Percentiles rank a stretch among this genome's conserved stretches.
These are phyloP conservation scores for Caenorhabditis sp. DNA, from an alignment of 2,888 invertebrate species.

Conservation along the genomic window DNA sequence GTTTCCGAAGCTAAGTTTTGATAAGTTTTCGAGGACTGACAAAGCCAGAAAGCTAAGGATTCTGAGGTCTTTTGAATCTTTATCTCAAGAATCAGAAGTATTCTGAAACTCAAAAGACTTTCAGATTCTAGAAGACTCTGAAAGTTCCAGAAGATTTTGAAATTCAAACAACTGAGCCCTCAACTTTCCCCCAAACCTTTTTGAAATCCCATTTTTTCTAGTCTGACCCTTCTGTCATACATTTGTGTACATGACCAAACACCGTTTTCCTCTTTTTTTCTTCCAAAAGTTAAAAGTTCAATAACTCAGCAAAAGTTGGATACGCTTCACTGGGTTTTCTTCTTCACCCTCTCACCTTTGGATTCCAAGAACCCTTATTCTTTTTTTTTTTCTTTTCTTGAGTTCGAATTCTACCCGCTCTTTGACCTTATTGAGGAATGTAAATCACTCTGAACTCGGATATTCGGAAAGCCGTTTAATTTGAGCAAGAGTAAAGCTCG, in stretches of 20 bases:
- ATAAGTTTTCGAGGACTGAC: too few species aligned
- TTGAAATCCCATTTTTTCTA: background rate
- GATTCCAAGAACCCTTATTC: constrained; percentile 11
- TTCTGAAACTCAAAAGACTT: too few species aligned
- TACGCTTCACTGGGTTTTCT: constrained; percentile 5
- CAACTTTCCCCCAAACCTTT: too few species aligned
- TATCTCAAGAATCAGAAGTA: too few species aligned
- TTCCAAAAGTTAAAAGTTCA: constrained; percentile 12
- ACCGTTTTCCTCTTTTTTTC: constrained; percentile 9
- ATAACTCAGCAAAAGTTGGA: background rate
- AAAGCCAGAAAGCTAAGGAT: too few species aligned
- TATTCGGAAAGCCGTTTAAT: background rate
- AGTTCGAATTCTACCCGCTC: constrained; percentile 9
- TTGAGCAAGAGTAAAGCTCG: background rate
- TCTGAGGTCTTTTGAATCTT: too few species aligned
- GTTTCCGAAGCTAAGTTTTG: too few species aligned
- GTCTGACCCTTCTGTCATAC: background rate
- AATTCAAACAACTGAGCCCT: too few species aligned
- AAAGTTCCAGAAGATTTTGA: too few species aligned
- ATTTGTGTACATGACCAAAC: background rate
- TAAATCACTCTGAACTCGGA: too few species aligned
- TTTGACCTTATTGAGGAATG: too few species aligned
- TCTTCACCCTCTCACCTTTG: background rate
- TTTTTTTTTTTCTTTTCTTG: background rate
- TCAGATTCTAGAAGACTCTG: too few species aligned